Evolutionary conservation across 2,888 invertebrate species (phyloP), one percentile per base, ranked within the genome.

Genomic region (Amphipoea oculea): DNA sequence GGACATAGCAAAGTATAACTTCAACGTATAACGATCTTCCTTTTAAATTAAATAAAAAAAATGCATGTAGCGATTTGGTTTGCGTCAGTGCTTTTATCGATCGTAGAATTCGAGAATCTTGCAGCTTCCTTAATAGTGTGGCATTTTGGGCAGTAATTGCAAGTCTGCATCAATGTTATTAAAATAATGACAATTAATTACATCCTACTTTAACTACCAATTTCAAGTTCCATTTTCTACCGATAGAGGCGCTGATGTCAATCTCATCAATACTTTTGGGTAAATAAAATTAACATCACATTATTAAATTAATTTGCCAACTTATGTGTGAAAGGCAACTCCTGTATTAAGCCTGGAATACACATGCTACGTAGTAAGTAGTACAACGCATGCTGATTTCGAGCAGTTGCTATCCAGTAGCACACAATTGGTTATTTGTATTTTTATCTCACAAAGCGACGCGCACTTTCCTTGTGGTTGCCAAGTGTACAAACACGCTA

Each of bases 21-120:
- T 79, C 74, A n/a, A 81, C 79, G 88, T 85, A 17, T 66, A 73
- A 85, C 78, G 83, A 80, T 71, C n/a, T 71, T 70, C 45, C 70
- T 68, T 78, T 48, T 9, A 48, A 63, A 14, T 29, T 29, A 29
- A 29, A 29, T 29, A 42, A 45, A 45, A n/a, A 40, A 54, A 29
- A 66, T 6, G 4, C 4, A 40, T 29, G 2, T 2, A 63, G 14
- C 20, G 4, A 45, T 65, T 72, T 54, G 23, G 42, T 66, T 66
- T 29, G 11, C 14, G 9, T 62, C 20, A 62, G 62, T 5, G 40
- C 51, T 60, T 65, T 36, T 60, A 12, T 69, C 9, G 48, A 54
- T 72, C 42, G 36, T 11, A 36, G 14, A 65, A 48, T 72, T 51
- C 14, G 3, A n/a, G 0, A 23, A n/a, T 17, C 62, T n/a, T 29